Evolutionary conservation across 2,113 vertebrate species (phyloP).

Genomic region (Callocephalon fimbriatum): DNA sequence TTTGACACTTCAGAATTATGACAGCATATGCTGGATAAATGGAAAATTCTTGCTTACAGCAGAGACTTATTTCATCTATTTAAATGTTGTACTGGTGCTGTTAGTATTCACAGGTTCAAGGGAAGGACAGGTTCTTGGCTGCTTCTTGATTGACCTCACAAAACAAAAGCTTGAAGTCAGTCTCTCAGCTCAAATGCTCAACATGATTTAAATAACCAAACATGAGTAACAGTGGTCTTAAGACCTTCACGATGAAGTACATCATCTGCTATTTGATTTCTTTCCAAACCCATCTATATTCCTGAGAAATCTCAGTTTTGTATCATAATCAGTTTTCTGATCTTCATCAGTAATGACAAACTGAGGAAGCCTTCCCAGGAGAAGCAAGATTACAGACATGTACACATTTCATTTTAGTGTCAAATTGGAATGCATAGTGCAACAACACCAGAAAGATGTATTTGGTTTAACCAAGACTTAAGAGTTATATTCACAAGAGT

Average conservation of each 20-base stretch:
- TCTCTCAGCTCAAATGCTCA: background rate
- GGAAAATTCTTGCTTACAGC: background rate
- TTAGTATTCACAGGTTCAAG: background rate
- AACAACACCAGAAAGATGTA: too few relatives aligned
- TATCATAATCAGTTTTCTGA: background rate
- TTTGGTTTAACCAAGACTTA: background rate
- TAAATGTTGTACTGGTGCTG: background rate
- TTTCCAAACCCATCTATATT: background rate
- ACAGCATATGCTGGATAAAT: background rate
- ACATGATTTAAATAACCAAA: accelerated
- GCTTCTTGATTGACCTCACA: background rate
- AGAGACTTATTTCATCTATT: background rate
- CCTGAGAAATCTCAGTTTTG: background rate
- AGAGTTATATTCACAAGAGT: accelerated
- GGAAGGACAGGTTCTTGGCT: background rate
- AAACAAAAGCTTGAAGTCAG: accelerated
- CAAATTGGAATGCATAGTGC: background rate
- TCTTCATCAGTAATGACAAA: background rate
- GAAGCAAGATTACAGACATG: background rate
- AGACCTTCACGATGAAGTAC: background rate
- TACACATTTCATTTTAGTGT: background rate
- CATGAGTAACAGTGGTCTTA: too few relatives aligned
- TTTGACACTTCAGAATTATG: background rate
- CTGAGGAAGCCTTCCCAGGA: background rate
- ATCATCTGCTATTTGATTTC: background rate